phyloP scores from a whole-genome alignment of 2,797 vertebrate species.

The Bovichtus variegatus region DNA sequence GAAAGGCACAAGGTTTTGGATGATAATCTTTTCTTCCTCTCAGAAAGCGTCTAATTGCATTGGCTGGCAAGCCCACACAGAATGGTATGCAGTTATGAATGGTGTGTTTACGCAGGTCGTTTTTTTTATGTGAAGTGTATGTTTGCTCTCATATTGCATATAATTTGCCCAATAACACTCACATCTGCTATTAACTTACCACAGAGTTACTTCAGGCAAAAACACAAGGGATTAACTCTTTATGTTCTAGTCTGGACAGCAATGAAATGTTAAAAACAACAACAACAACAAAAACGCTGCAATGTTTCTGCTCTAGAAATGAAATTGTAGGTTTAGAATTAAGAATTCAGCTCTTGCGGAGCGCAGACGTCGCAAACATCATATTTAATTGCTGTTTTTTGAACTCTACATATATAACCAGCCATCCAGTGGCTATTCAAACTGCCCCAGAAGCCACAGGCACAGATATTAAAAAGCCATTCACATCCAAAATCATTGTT shows the following conservation, averaged over 20 bases:
- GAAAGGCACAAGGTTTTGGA: constrained; percentile 75
- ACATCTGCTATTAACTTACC: constrained; percentile 81
- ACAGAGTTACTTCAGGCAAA: constrained; percentile 71
- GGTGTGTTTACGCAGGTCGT: constrained; percentile 81
- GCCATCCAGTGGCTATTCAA: constrained; percentile 47
- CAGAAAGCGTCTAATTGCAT: constrained; percentile 83
- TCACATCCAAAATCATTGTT: constrained; percentile 64
- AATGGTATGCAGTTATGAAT: constrained; percentile 80
- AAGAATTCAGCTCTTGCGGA: constrained; percentile 37
- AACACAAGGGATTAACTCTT: constrained; percentile 64
- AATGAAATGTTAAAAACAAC: constrained; percentile 43
- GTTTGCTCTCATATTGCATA: constrained; percentile 85
- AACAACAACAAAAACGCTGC: constrained; percentile 22
- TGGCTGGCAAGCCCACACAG: constrained; percentile 85
- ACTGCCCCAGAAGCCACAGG: constrained; percentile 63
- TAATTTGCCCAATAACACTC: constrained; percentile 85
- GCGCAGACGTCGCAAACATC: constrained; percentile 52
- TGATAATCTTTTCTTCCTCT: constrained; percentile 84
- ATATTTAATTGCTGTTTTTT: constrained; percentile 54
- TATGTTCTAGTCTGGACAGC: constrained; percentile 49
- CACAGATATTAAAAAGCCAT: constrained; percentile 77
- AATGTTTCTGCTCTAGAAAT: constrained; percentile 43
- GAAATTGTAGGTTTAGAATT: constrained; percentile 51
- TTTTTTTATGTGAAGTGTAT: constrained; percentile 80
- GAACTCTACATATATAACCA: constrained; percentile 48